Percentiles rank a stretch among this genome's conserved stretches.
These are phyloP conservation scores for Drosophila nannoptera DNA, from an alignment of 1,140 invertebrate genomes.

Conservation along the genomic window DNA sequence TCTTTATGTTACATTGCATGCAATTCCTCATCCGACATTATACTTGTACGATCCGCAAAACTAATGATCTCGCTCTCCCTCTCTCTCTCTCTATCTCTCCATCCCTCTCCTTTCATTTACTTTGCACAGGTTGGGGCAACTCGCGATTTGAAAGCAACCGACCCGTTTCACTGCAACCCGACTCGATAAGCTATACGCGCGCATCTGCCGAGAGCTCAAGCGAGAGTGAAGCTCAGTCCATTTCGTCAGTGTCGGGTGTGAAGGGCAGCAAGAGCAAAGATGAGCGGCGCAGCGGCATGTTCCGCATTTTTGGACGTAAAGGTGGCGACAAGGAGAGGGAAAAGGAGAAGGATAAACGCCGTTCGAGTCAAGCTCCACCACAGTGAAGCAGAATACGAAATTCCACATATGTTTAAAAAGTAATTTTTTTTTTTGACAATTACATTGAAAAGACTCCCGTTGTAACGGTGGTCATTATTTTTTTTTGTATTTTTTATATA, in stretches of 20 bases:
- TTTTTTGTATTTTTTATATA: constrained; percentile 73
- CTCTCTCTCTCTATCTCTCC: not conserved
- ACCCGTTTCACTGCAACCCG: constrained; percentile 74
- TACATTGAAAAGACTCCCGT: not conserved
- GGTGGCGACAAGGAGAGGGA: constrained; percentile 76
- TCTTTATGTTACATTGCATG: constrained; percentile 50
- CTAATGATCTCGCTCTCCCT: not conserved
- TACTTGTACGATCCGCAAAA: not conserved
- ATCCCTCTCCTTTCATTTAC: not conserved
- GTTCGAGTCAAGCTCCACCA: constrained; percentile 73
- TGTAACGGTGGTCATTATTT: constrained; percentile 31
- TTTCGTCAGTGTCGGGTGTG: constrained; percentile 75
- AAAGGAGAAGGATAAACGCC: constrained; percentile 74
- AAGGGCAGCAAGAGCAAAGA: constrained; percentile 77
- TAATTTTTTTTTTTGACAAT: constrained; percentile 29
- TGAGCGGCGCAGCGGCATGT: constrained; percentile 77
- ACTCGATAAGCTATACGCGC: constrained; percentile 73
- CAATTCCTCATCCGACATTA: not conserved
- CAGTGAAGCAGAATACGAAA: constrained; percentile 44
- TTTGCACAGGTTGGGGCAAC: constrained; percentile 73
- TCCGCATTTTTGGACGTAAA: constrained; percentile 78
- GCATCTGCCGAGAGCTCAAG: constrained; percentile 78
- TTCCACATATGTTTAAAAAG: constrained; percentile 37
- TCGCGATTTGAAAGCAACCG: constrained; percentile 71
- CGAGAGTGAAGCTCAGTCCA: constrained; percentile 78